Percentiles rank a stretch among this genome's conserved stretches.
Conservation (phyloP, 2,888 invertebrate genomes). For the Lycophotia porphyrea region DNA sequence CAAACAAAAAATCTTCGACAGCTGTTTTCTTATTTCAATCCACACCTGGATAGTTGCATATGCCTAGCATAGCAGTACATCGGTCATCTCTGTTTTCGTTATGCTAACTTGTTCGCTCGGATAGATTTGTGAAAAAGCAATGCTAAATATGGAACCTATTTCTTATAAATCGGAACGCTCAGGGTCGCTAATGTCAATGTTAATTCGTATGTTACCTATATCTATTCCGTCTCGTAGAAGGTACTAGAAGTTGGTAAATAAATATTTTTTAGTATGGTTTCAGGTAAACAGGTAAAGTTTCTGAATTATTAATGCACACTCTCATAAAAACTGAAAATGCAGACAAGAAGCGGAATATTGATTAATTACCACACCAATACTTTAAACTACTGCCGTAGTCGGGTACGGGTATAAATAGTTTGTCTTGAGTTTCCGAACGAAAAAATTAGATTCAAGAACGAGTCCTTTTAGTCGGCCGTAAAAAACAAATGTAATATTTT, state of each 20-base stretch:
- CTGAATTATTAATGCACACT: neutral
- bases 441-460: neutral
- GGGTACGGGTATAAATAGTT: neutral
- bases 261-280: neutral
- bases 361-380: neutral
- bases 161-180: slow-evolving; percentile 4
- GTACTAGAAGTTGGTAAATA: slow-evolving; percentile 37
- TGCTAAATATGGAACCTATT: slow-evolving; percentile 20
- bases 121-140: neutral
- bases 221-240: slow-evolving; percentile 27
- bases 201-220: too few relatives aligned
- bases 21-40: slow-evolving; percentile 53
- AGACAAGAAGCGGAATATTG: neutral
- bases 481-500: neutral
- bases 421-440: slow-evolving; percentile 1
- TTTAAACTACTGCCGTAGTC: neutral
- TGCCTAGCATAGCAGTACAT: slow-evolving; percentile 30
- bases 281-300: neutral
- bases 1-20: slow-evolving; percentile 73
- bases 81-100: neutral
- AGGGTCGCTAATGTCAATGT: slow-evolving; percentile 28
- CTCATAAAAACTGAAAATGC: neutral
- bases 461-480: neutral
- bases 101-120: neutral
- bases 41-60: neutral